A percentile compares a stretch with the other conserved stretches of the same genome.
These are phyloP conservation scores for Pollenia angustigena DNA, from an alignment of 2,888 invertebrate genomes.

Conservation along the genomic window DNA sequence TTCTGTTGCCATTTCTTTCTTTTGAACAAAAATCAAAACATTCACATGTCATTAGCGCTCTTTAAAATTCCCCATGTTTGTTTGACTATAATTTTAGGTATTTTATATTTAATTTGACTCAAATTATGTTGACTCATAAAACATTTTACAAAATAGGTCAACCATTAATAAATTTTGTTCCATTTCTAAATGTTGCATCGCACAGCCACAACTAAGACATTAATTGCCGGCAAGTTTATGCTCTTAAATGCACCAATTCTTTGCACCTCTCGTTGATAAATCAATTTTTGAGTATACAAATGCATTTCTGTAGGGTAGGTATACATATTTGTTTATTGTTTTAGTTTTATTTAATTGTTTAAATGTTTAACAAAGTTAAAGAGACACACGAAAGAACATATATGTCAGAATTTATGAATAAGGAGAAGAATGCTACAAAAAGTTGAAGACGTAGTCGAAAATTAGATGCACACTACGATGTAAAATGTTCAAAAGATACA, in stretches of 20 bases:
- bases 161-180: slow-evolving; percentile 42
- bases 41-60: slow-evolving; percentile 25
- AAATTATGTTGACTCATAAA: slow-evolving; percentile 53
- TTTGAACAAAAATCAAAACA: slow-evolving; percentile 5
- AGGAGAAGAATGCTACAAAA: not conserved
- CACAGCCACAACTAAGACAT: slow-evolving; percentile 42
- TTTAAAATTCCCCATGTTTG: not conserved
- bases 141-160: slow-evolving; percentile 67
- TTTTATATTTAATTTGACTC: slow-evolving; percentile 36
- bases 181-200: slow-evolving; percentile 22
- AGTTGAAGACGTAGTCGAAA: not conserved
- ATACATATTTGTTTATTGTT: slow-evolving; percentile 46
- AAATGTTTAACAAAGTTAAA: slow-evolving; percentile 26
- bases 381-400: not conserved
- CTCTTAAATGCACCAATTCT: not conserved
- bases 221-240: slow-evolving; percentile 40
- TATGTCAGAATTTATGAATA: slow-evolving; percentile 27
- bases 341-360: slow-evolving; percentile 53
- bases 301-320: slow-evolving; percentile 6
- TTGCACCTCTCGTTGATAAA: slow-evolving; percentile 47
- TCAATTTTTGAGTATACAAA: slow-evolving; percentile 34
- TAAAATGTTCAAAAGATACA: too few relatives aligned
- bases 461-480: not conserved
- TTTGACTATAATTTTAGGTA: not conserved
- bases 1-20: not conserved